Evolutionary conservation across 2,888 invertebrate genomes (phyloP).

Genomic region (Morinoia aosen): DNA sequence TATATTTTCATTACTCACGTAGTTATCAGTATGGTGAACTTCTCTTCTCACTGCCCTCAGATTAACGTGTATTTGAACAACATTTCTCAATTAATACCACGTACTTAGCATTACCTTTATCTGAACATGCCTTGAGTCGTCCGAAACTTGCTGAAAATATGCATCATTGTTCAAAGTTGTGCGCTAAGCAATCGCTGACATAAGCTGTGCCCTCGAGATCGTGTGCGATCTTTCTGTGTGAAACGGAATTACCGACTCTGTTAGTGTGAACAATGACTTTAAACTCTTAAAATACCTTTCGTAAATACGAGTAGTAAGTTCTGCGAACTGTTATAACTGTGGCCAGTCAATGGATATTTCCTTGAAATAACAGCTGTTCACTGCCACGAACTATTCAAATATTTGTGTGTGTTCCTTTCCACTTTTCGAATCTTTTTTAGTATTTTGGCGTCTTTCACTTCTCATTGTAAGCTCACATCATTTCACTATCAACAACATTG

Average conservation of each 20-base stretch:
- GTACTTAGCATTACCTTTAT: background rate
- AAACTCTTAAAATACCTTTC: slow-evolving; percentile 23
- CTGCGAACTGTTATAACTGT: slow-evolving; percentile 51
- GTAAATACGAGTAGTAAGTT: slow-evolving; percentile 39
- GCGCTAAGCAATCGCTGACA: background rate
- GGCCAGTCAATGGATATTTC: slow-evolving; percentile 52
- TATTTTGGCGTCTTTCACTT: slow-evolving; percentile 50
- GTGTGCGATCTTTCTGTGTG: background rate
- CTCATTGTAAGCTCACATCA: slow-evolving; percentile 50
- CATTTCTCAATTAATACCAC: background rate
- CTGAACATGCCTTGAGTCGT: too few relatives aligned
- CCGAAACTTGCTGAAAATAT: background rate
- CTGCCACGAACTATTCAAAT: slow-evolving; percentile 43
- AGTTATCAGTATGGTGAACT: background rate
- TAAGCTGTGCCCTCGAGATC: slow-evolving; percentile 16
- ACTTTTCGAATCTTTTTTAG: slow-evolving; percentile 47
- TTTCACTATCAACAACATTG: slow-evolving; percentile 41
- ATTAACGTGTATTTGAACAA: background rate
- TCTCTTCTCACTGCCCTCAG: background rate
- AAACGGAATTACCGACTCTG: background rate
- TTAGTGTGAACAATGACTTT: slow-evolving; percentile 32
- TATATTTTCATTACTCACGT: background rate
- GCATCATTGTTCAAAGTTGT: background rate
- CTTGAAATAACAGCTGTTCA: slow-evolving; percentile 52
- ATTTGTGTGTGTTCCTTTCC: slow-evolving; percentile 46